A percentile compares a stretch with the other conserved stretches of the same genome.
phyloP scores from a whole-genome alignment of 2,797 vertebrate species.

The Myotis myotis region DNA sequence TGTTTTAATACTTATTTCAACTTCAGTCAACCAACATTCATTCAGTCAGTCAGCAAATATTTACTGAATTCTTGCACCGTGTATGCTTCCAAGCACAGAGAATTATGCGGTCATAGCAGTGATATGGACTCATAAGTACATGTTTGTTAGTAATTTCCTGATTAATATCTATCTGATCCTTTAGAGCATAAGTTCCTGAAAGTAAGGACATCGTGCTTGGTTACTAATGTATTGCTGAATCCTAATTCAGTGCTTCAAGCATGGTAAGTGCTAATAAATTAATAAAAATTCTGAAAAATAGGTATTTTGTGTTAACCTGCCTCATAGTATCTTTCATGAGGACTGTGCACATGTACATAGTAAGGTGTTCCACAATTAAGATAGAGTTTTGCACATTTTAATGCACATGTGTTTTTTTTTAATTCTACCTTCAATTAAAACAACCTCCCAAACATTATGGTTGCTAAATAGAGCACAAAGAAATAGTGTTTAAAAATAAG shows the following conservation, averaged over 20 bases:
- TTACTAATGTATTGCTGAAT: not conserved
- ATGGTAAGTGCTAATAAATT: not conserved
- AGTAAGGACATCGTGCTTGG: not conserved
- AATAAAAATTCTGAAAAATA: not conserved
- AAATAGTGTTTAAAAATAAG: not conserved
- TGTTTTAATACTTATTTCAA: not conserved
- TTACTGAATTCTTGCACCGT: not conserved
- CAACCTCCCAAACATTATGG: not conserved
- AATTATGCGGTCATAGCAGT: not conserved
- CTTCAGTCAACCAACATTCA: not conserved
- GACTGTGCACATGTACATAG: not conserved
- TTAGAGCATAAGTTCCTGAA: not conserved
- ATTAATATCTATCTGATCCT: not conserved
- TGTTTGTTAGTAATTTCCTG: not conserved
- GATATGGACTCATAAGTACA: not conserved
- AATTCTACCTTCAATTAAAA: not conserved
- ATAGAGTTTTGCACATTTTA: not conserved
- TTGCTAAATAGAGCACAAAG: not conserved
- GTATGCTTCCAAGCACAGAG: not conserved
- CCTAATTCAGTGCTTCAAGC: not conserved
- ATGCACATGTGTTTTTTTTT: not conserved
- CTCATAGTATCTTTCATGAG: not conserved
- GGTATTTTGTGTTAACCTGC: not conserved
- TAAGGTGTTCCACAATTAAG: not conserved
- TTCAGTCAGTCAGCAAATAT: not conserved